phyloP scores from a whole-genome alignment of 2,888 invertebrate species.

The Drosophila niveifrons region DNA sequence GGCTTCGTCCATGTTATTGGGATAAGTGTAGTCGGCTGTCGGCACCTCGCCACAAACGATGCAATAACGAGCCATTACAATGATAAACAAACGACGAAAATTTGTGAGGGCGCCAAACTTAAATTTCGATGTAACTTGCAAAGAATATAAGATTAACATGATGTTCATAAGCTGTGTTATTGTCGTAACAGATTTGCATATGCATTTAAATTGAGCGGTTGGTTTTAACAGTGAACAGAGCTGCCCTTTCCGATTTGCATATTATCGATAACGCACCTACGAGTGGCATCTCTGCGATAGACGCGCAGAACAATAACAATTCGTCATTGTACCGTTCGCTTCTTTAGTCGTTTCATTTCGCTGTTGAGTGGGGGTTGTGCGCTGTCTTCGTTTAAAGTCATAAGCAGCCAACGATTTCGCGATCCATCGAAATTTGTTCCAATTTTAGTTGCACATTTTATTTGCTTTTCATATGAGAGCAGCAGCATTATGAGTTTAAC shows the following conservation, averaged over 20 bases:
- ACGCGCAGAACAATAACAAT: conserved; percentile 22
- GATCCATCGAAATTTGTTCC: conserved; percentile 14
- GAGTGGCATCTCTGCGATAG: conserved; percentile 12
- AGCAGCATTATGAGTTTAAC: conserved; percentile 39
- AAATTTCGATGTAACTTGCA: conserved; percentile 51
- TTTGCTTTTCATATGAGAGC: conserved; percentile 51
- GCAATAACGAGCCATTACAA: conserved; percentile 64
- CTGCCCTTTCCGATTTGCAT: background rate
- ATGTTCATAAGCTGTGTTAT: background rate
- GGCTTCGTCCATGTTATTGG: conserved; percentile 51
- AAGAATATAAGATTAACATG: conserved; percentile 10
- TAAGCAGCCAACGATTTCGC: conserved; percentile 32
- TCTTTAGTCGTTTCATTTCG: conserved; percentile 21
- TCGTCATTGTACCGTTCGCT: conserved; percentile 28
- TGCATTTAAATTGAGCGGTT: conserved; percentile 13
- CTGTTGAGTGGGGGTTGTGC: background rate
- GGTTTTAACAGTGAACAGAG: background rate
- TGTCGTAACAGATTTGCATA: background rate
- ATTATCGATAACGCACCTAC: conserved; percentile 27
- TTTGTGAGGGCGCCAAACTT: conserved; percentile 23
- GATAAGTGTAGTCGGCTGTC: conserved; percentile 29
- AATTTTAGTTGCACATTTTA: conserved; percentile 32
- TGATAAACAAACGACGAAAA: conserved; percentile 30
- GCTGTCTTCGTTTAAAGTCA: conserved; percentile 35
- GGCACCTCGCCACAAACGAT: conserved; percentile 62